These are phyloP conservation scores for Eristalinus aeneus DNA, from an alignment of 2,888 invertebrate species.

Conservation along the genomic window DNA sequence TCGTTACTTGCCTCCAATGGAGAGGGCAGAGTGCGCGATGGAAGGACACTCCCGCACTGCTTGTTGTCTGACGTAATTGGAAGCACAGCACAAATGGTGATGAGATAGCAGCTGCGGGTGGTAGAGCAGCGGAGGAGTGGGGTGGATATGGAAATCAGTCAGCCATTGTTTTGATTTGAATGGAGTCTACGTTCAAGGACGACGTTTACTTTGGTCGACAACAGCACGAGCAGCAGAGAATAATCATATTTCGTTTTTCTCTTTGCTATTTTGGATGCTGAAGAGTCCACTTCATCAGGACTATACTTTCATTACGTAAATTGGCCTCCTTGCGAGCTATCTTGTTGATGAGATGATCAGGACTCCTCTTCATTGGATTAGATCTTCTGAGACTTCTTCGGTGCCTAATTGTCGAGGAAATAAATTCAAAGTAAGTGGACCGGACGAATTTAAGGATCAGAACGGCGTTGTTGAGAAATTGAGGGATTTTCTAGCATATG, in stretches of 20 bases:
- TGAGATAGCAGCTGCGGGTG: background rate
- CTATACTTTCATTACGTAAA: background rate
- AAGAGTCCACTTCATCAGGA: background rate
- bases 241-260: background rate
- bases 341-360: too few relatives aligned
- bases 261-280: background rate
- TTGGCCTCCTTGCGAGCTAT: background rate
- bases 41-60: background rate
- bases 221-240: background rate
- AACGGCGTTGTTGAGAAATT: too few relatives aligned
- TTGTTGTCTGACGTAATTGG: background rate
- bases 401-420: background rate
- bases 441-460: too few relatives aligned
- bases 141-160: background rate
- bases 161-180: background rate
- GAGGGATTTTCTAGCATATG: too few relatives aligned
- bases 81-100: background rate
- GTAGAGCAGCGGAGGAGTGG: background rate
- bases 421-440: background rate
- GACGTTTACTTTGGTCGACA: background rate
- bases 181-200: background rate
- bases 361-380: too few relatives aligned
- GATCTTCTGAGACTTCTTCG: background rate
- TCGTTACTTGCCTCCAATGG: background rate
- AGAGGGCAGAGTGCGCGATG: background rate